Evolutionary conservation across 2,113 vertebrate genomes (phyloP).

Genomic region (Peromyscus leucopus): DNA sequence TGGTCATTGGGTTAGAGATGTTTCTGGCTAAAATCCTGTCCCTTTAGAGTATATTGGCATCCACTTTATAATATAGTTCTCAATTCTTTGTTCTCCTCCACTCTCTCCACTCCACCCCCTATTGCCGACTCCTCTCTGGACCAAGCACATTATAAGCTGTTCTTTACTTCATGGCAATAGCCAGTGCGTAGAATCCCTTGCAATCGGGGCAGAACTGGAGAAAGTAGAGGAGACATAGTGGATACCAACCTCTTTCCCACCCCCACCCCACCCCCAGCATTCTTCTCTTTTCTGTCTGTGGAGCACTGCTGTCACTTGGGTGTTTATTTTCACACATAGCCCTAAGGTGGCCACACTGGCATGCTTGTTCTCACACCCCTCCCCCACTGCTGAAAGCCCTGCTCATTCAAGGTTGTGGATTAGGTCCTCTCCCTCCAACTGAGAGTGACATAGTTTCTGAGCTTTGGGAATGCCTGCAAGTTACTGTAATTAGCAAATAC

Average conservation of each 20-base stretch:
- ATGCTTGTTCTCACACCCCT: conserved; percentile 62
- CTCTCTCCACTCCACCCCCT: neutral
- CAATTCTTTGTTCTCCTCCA: neutral
- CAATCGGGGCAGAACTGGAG: neutral
- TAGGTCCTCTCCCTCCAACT: conserved; percentile 33
- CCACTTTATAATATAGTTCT: neutral
- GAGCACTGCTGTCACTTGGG: neutral
- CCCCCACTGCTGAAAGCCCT: conserved; percentile 52
- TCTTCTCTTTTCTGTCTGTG: conserved; percentile 3
- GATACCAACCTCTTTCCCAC: neutral
- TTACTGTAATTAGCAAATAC: conserved; percentile 73
- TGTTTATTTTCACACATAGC: conserved; percentile 76
- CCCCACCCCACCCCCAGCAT: neutral
- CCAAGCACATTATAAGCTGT: conserved; percentile 27
- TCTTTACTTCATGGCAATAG: neutral
- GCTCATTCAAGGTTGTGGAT: conserved; percentile 67
- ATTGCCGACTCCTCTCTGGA: neutral
- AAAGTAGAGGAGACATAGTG: neutral
- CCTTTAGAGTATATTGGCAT: neutral
- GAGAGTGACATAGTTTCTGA: conserved; percentile 59
- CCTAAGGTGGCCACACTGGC: neutral
- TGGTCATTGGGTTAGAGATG: neutral
- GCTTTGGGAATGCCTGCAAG: conserved; percentile 69
- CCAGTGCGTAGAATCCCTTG: neutral
- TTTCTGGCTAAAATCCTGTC: neutral